Percentiles rank a stretch among this genome's conserved stretches.
phyloP scores from a whole-genome alignment of 2,888 invertebrate species.

The Erannis defoliaria region DNA sequence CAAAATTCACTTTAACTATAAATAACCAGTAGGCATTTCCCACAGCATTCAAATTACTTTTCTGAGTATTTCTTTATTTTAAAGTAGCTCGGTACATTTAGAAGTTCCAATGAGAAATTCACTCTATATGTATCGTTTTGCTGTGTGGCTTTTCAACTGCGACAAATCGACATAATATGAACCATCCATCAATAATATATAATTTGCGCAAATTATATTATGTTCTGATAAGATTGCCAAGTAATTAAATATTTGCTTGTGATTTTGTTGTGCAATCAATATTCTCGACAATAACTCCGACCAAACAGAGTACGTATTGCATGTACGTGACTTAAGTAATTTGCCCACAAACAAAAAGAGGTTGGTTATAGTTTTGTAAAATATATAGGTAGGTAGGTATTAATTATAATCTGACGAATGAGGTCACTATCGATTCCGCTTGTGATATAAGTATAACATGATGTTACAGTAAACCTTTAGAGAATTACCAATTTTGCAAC shows the following conservation, averaged over 20 bases:
- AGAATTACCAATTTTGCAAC: no score
- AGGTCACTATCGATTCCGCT: no score
- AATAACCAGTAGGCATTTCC: background rate
- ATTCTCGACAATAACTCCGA: background rate
- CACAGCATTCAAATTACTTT: background rate
- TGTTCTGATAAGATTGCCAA: constrained; percentile 13
- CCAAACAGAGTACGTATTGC: background rate
- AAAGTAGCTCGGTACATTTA: no score
- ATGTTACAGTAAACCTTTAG: no score
- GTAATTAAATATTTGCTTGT: constrained; percentile 6
- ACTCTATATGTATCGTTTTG: background rate
- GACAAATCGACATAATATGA: constrained; percentile 2
- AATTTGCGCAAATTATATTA: constrained; percentile 13
- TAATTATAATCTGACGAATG: no score
- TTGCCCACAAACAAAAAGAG: background rate
- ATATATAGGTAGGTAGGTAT: no score
- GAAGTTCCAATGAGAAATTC: no score
- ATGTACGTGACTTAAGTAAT: background rate
- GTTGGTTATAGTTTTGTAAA: no score
- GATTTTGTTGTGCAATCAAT: constrained; percentile 13
- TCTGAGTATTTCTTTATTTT: background rate
- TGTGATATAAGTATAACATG: no score
- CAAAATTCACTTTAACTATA: no score
- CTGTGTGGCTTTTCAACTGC: background rate
- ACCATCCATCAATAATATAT: constrained; percentile 14